Conservation (phyloP, 2,888 invertebrate genomes). For the Melanargia galathea region DNA sequence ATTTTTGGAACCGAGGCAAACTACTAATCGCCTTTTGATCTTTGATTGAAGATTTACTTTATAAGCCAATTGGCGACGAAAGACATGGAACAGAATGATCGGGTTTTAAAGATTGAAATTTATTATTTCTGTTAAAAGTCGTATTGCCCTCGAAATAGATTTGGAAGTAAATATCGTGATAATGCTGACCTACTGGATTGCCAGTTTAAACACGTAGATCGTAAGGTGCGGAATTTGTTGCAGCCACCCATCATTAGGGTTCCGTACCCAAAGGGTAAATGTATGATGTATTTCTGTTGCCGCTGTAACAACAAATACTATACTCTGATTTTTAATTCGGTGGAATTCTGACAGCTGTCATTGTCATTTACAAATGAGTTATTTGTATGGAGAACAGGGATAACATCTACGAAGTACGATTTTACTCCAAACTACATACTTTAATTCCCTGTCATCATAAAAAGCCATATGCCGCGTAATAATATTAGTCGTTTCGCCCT, state of each 20-base stretch:
- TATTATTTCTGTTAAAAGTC: background rate
- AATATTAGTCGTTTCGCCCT: too few relatives aligned
- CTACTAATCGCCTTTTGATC: background rate
- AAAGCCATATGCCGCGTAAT: too few relatives aligned
- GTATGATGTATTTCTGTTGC: too few relatives aligned
- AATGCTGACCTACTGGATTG: background rate
- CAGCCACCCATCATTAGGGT: background rate
- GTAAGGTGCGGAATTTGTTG: background rate
- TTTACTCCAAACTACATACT: too few relatives aligned
- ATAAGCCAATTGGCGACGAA: background rate
- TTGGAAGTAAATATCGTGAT: background rate
- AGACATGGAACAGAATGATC: background rate
- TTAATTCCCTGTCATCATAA: too few relatives aligned
- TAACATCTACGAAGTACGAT: too few relatives aligned
- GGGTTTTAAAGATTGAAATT: background rate
- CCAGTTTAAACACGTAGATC: conserved; percentile 4
- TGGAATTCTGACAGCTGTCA: too few relatives aligned
- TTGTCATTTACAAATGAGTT: too few relatives aligned
- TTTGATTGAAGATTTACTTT: background rate
- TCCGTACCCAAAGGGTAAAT: too few relatives aligned
- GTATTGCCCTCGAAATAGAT: background rate
- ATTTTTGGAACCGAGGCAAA: background rate
- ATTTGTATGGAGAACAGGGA: too few relatives aligned
- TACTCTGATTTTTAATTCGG: too few relatives aligned
- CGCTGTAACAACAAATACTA: too few relatives aligned